Evolutionary conservation across 2,797 vertebrate genomes (phyloP), one percentile per base, ranked within the genome.

Genomic region (Chelon auratus): DNA sequence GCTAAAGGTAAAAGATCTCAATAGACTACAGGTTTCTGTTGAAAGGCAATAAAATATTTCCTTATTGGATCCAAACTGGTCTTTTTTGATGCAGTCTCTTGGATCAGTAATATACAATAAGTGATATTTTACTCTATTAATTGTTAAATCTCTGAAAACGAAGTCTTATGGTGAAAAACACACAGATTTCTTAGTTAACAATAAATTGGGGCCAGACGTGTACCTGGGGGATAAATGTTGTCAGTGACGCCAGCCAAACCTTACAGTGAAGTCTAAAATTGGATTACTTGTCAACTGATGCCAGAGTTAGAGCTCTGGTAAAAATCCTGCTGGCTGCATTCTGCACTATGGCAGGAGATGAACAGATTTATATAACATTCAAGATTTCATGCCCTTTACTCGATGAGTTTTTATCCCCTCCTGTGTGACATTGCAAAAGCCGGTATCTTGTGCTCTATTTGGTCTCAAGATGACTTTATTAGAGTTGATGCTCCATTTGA

Each of bases 181-280:
- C 30, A 6, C 30, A 5, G 7, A 33, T 5, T 33, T 33, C 30
- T 33, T 33, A 33, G 5, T 33, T 33, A 33, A 33, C 30, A 33
- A 33, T 33, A 33, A 33, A 33, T 33, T 1, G 39, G 40, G 54
- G 33, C 39, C 47, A 36, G 50, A 18, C 17, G 33, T 62, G 54
- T 33, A 47, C 42, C 9, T 8, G 48, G 42, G 57, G 60, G 48
- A 80, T 77, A 63, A 67, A 61, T 72, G 40, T 30, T 66, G 58
- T 67, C 47, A 48, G 40, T 36, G 24, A 75, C 11, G 12, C 30
- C 45, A 67, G 43, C 4, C 62, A 64, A 57, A 51, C 37, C 53
- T 58, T 9, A 53, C 40, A 48, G 37, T 30, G 5, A 66, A 78
- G 72, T 74, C 60, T 77, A 30, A 72, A 78, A 61, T 68, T 63